Evolutionary conservation across 2,888 invertebrate genomes (phyloP).

Genomic region (Macrophya annulata): DNA sequence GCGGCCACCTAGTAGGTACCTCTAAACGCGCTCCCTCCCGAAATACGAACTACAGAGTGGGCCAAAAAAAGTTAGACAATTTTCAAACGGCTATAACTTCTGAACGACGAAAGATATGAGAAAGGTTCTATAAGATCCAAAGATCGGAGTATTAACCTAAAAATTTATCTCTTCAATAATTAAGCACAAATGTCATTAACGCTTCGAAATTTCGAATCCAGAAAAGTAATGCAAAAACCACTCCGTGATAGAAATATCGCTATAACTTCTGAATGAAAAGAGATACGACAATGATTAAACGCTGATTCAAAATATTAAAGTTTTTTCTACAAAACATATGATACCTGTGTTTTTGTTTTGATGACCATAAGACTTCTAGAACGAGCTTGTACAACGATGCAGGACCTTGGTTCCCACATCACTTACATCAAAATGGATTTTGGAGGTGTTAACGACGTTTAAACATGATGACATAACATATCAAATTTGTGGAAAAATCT

Average conservation of each 20-base stretch:
- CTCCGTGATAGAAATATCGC: neutral
- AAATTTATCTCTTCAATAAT: neutral
- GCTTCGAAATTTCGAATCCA: neutral
- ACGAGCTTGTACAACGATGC: no score
- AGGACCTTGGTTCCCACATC: neutral
- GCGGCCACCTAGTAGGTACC: constrained; percentile 35
- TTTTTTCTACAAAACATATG: neutral
- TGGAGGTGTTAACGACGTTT: neutral
- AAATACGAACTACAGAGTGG: constrained; percentile 41
- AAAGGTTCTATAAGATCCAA: neutral
- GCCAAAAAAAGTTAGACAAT: constrained; percentile 41
- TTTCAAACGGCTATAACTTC: constrained; percentile 9
- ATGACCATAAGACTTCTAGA: neutral
- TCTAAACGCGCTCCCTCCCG: constrained; percentile 23
- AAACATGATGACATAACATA: neutral
- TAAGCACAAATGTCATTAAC: neutral
- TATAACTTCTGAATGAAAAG: neutral
- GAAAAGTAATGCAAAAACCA: neutral
- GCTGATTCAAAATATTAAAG: neutral
- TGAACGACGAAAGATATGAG: neutral
- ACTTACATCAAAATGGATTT: neutral
- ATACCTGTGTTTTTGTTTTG: neutral
- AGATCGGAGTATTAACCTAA: neutral
- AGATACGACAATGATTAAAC: neutral
- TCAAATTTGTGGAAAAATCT: neutral